Percentiles rank a stretch among this genome's conserved stretches.
These are phyloP conservation scores for Austrofundulus limnaeus DNA, from an alignment of 2,113 vertebrate genomes.

Conservation along the genomic window DNA sequence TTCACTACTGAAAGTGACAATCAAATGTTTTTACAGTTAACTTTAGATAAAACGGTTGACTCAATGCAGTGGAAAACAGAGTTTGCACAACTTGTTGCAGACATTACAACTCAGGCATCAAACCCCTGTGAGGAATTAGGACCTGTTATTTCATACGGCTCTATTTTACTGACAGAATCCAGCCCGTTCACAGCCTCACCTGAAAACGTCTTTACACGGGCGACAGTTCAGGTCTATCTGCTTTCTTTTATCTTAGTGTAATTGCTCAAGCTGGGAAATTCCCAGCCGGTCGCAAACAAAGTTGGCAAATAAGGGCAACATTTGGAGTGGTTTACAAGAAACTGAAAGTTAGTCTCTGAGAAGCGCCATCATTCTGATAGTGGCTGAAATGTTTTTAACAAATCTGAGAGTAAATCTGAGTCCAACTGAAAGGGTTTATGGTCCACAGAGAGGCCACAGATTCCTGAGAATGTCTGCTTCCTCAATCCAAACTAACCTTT, in stretches of 20 bases:
- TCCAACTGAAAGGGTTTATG: neutral
- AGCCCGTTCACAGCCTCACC: neutral
- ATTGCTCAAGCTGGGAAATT: constrained; percentile 27
- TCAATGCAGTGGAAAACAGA: no score
- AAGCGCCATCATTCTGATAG: fast-evolving
- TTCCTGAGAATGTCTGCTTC: neutral
- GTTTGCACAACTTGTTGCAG: neutral
- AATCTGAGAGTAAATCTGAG: neutral
- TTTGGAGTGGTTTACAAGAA: constrained; percentile 24
- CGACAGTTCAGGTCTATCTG: neutral
- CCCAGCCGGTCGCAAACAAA: neutral
- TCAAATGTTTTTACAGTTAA: neutral
- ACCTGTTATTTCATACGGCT: no score
- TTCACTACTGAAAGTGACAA: neutral
- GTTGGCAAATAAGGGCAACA: neutral
- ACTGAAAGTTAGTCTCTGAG: neutral
- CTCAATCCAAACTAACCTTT: no score
- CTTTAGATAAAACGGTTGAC: neutral
- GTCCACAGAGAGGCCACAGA: neutral
- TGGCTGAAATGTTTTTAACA: neutral
- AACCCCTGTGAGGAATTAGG: neutral
- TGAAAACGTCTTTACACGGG: neutral
- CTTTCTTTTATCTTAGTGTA: constrained; percentile 20
- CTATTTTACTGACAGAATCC: no score
- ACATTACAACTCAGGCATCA: no score